Evolutionary conservation across 2,888 invertebrate species (phyloP).

Genomic region (Drosophila melanosoma): DNA sequence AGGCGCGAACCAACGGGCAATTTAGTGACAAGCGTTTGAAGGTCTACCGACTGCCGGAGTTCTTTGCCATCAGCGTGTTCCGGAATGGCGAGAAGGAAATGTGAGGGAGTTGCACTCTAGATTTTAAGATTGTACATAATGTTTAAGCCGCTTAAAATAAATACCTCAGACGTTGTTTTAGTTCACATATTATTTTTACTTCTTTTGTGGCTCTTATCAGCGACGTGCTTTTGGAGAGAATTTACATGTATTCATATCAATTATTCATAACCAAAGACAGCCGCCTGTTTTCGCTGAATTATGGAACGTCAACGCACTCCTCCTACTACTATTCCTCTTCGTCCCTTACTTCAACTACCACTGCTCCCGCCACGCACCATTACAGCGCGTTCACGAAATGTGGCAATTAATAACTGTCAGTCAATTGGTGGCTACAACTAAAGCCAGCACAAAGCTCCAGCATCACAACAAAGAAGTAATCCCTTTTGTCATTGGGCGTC

Average conservation of each 20-base stretch:
- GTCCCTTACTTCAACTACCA: not conserved
- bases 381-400: conserved; percentile 57
- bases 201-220: conserved; percentile 30
- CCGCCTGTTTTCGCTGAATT: conserved; percentile 32
- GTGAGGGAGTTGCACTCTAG: conserved; percentile 24
- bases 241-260: conserved; percentile 54
- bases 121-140: conserved; percentile 57
- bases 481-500: conserved; percentile 71
- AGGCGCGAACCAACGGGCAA: conserved; percentile 79
- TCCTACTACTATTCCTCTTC: too few relatives aligned
- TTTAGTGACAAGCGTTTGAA: conserved; percentile 81
- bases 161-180: conserved; percentile 54
- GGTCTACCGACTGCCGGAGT: conserved; percentile 80
- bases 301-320: conserved; percentile 48
- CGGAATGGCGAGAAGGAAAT: conserved; percentile 61
- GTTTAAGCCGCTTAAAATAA: conserved; percentile 68
- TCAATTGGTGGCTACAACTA: conserved; percentile 66
- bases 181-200: conserved; percentile 12
- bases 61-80: conserved; percentile 81
- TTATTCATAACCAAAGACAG: conserved; percentile 53
- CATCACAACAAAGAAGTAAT: conserved; percentile 69
- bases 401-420: conserved; percentile 76
- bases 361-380: conserved; percentile 21
- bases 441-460: conserved; percentile 42
- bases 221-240: conserved; percentile 29